phyloP scores from a whole-genome alignment of 2,113 vertebrate species.

The Xenopus laevis region DNA sequence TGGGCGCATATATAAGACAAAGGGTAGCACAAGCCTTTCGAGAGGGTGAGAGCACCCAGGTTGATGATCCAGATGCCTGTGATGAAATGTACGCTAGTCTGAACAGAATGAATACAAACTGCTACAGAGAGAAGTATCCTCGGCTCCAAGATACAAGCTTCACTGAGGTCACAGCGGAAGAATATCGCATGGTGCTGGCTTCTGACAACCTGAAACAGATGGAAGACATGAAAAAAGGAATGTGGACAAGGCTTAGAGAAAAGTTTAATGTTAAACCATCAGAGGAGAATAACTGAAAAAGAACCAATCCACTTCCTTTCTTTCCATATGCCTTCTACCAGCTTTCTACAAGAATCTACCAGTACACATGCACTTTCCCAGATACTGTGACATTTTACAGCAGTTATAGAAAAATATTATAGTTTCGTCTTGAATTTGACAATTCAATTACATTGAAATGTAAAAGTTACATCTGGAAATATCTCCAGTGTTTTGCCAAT shows the following conservation, averaged over 20 bases:
- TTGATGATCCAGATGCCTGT: slow-evolving; percentile 64
- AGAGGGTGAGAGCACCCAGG: slow-evolving; percentile 91
- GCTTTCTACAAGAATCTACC: too few species aligned
- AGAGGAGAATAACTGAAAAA: too few species aligned
- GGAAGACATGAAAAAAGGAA: slow-evolving; percentile 83
- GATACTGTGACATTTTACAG: too few species aligned
- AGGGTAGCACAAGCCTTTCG: slow-evolving; percentile 84
- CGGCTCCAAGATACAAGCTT: slow-evolving; percentile 87
- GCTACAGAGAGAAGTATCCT: slow-evolving; percentile 67
- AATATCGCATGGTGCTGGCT: slow-evolving; percentile 80
- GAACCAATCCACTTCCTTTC: too few species aligned
- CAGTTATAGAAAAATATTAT: too few species aligned
- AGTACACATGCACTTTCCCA: too few species aligned
- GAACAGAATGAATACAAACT: slow-evolving; percentile 79
- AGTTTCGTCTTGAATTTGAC: too few species aligned
- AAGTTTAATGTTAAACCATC: slow-evolving; percentile 73
- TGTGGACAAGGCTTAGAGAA: slow-evolving; percentile 82
- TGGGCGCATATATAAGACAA: slow-evolving; percentile 80
- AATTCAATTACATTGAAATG: too few species aligned
- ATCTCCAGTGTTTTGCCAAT: too few species aligned
- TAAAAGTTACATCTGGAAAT: too few species aligned
- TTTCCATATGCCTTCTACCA: too few species aligned
- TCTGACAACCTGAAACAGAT: slow-evolving; percentile 82
- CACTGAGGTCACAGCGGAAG: slow-evolving; percentile 87
- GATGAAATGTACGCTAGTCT: slow-evolving; percentile 92